A percentile compares a stretch with the other conserved stretches of the same genome.
Conservation (phyloP, 2,888 invertebrate species). For the Drosophila parthenogenetica region DNA sequence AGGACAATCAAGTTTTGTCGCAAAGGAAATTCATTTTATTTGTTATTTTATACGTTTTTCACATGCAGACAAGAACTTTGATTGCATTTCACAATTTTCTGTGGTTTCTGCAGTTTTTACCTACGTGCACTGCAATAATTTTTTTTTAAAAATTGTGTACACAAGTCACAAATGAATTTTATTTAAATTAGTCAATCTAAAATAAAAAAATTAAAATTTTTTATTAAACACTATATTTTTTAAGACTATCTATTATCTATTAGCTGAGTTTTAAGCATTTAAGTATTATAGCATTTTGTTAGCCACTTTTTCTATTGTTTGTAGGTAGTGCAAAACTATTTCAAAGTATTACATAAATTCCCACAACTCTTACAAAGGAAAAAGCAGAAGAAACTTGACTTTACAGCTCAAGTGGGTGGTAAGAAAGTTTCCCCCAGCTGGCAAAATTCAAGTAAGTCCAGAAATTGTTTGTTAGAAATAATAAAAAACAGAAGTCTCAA, state of each 20-base stretch:
- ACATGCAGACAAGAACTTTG: constrained; percentile 26
- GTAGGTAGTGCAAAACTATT: not conserved
- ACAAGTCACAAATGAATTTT: no score
- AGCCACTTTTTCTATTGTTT: no score
- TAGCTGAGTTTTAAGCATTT: not conserved
- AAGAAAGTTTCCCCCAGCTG: not conserved
- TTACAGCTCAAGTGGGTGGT: not conserved
- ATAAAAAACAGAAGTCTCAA: not conserved
- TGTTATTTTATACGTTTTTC: constrained; percentile 20
- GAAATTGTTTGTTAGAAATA: constrained; percentile 4
- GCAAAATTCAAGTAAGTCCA: not conserved
- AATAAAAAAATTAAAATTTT: no score
- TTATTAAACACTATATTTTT: no score
- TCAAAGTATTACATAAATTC: not conserved
- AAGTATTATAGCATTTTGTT: no score
- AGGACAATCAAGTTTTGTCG: constrained; percentile 4
- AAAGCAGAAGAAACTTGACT: not conserved
- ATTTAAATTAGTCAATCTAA: not conserved
- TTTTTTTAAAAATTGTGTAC: no score
- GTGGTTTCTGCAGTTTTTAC: constrained; percentile 20
- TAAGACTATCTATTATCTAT: no score
- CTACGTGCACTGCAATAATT: not conserved
- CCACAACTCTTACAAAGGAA: not conserved
- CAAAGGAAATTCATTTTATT: constrained; percentile 29
- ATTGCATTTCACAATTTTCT: constrained; percentile 61